These are phyloP conservation scores for Plestiodon gilberti DNA, from an alignment of 2,113 vertebrate genomes.

Conservation along the genomic window DNA sequence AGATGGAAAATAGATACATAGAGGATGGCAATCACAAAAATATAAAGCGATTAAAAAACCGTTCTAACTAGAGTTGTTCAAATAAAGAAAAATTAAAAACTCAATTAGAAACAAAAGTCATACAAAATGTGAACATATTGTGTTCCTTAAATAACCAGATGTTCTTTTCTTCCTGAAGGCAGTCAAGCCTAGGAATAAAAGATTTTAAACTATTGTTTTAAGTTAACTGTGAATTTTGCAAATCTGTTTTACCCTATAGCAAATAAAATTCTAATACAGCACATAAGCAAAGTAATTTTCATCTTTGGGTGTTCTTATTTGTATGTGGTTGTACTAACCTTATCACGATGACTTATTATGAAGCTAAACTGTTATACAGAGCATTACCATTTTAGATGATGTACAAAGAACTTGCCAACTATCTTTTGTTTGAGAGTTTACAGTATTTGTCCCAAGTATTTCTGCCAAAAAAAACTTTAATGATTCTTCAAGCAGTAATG, in stretches of 20 bases:
- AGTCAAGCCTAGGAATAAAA: slow-evolving; percentile 83
- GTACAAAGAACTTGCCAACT: slow-evolving; percentile 63
- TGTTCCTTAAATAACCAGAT: slow-evolving; percentile 90
- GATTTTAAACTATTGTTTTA: slow-evolving; percentile 88
- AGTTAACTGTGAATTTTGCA: slow-evolving; percentile 86
- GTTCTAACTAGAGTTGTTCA: slow-evolving; percentile 80
- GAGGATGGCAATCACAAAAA: slow-evolving; percentile 73
- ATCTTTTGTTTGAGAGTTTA: slow-evolving; percentile 66
- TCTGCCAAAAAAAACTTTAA: slow-evolving; percentile 38
- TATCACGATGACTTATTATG: slow-evolving; percentile 78
- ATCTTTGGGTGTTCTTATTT: slow-evolving; percentile 73
- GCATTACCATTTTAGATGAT: slow-evolving; percentile 67
- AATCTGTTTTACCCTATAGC: slow-evolving; percentile 86
- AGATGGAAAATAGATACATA: slow-evolving; percentile 63
- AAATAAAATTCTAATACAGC: slow-evolving; percentile 85
- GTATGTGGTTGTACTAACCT: slow-evolving; percentile 73
- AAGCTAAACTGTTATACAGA: slow-evolving; percentile 63
- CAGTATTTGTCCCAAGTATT: slow-evolving; percentile 57
- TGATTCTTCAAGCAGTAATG: slow-evolving; percentile 34
- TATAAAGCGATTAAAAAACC: slow-evolving; percentile 82
- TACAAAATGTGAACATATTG: slow-evolving; percentile 90
- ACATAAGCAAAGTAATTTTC: slow-evolving; percentile 83
- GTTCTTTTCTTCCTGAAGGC: slow-evolving; percentile 87
- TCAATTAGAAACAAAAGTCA: slow-evolving; percentile 91
- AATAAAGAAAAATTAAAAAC: slow-evolving; percentile 79